Evolutionary conservation across 2,888 invertebrate species (phyloP).

Genomic region (Adela reaumurella): DNA sequence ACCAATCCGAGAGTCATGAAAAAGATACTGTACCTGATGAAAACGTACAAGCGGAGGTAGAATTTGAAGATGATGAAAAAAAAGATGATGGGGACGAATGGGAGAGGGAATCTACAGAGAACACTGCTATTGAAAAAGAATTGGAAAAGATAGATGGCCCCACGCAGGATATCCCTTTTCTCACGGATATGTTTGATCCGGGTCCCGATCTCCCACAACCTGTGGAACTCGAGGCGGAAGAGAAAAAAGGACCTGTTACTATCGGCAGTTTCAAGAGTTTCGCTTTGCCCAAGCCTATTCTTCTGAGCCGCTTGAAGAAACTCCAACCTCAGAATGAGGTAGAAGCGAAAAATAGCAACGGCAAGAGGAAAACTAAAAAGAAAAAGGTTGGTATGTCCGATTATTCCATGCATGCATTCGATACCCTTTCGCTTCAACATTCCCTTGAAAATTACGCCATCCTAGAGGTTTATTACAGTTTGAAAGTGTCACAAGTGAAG

Average conservation of each 20-base stretch:
- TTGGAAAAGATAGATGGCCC: conserved; percentile 33
- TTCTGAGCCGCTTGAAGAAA: conserved; percentile 44
- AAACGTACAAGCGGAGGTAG: conserved; percentile 1
- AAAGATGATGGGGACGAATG: conserved; percentile 47
- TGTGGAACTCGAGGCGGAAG: conserved; percentile 26
- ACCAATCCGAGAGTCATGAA: conserved; percentile 14
- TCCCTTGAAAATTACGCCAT: too few relatives aligned
- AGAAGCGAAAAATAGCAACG: conserved; percentile 22
- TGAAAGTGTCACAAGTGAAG: too few relatives aligned
- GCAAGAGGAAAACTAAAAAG: conserved; percentile 26
- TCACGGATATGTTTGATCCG: conserved; percentile 50
- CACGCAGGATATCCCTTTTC: conserved; percentile 41
- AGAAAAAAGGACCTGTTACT: conserved; percentile 18
- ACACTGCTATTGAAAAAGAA: conserved; percentile 35
- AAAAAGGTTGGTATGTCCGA: conserved; percentile 32
- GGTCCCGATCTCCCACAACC: conserved; percentile 32
- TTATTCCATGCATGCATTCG: neutral
- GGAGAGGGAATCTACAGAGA: conserved; percentile 41
- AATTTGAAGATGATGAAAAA: conserved; percentile 24
- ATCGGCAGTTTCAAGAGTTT: conserved; percentile 52
- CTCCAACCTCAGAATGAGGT: conserved; percentile 29
- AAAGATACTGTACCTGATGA: conserved; percentile 10
- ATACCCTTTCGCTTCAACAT: too few relatives aligned
- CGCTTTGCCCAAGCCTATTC: conserved; percentile 46
- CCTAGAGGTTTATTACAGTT: too few relatives aligned